phyloP scores from a whole-genome alignment of 2,797 vertebrate genomes.

The Semotilus atromaculatus region DNA sequence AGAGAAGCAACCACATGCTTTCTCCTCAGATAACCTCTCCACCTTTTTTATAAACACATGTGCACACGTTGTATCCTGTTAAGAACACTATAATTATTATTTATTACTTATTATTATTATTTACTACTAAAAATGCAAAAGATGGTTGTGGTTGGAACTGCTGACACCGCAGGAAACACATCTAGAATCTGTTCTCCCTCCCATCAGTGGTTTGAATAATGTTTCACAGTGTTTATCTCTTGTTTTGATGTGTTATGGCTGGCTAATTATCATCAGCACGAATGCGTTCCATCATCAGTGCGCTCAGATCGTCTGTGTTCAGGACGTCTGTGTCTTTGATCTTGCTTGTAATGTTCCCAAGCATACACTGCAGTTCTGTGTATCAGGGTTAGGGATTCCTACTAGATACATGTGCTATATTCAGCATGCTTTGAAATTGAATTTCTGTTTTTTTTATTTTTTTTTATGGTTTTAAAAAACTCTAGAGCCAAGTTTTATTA shows the following conservation, averaged over 20 bases:
- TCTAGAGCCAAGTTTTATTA: background rate
- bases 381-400: background rate
- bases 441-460: background rate
- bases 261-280: conserved; percentile 19
- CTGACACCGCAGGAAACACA: background rate
- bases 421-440: background rate
- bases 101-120: background rate
- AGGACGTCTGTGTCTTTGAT: conserved; percentile 2
- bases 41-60: background rate
- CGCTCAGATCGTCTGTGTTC: background rate
- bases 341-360: background rate
- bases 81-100: background rate
- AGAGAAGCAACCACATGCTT: background rate
- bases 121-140: background rate
- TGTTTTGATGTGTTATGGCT: conserved; percentile 21
- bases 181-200: background rate
- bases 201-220: conserved; percentile 1
- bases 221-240: background rate
- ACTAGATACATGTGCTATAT: background rate
- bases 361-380: background rate
- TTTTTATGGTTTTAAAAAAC: background rate
- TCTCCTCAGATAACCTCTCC: background rate
- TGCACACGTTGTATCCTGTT: background rate
- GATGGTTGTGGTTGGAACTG: background rate
- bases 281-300: background rate